Conservation (phyloP, 2,797 vertebrate genomes). For the Dryobates pubescens region DNA sequence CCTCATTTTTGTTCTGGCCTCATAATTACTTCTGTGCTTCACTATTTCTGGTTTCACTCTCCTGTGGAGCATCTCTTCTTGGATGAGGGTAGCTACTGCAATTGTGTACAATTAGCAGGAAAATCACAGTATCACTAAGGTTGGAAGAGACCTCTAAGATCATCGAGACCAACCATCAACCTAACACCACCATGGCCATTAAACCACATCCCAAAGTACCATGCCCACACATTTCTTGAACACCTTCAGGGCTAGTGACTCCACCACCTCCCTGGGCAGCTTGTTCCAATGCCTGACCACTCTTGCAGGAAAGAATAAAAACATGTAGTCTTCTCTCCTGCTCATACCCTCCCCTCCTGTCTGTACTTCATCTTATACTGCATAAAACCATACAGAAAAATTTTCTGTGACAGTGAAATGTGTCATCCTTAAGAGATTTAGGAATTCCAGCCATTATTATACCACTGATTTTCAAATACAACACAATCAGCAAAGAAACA, state of each 20-base stretch:
- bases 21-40: not conserved
- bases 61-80: accelerated
- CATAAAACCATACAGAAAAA: not conserved
- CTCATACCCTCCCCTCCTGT: not conserved
- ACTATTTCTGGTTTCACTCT: not conserved
- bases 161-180: too few species aligned
- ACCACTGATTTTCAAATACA: not conserved
- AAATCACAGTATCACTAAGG: too few species aligned
- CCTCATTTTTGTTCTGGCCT: not conserved
- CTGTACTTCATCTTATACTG: not conserved
- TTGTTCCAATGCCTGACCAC: too few species aligned
- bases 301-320: not conserved
- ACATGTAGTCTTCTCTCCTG: not conserved
- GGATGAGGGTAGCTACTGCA: not conserved
- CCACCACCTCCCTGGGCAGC: too few species aligned
- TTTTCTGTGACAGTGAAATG: not conserved
- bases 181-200: too few species aligned
- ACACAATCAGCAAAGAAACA: not conserved
- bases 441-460: not conserved
- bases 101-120: not conserved
- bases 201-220: too few species aligned
- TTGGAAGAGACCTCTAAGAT: too few species aligned
- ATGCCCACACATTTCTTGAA: too few species aligned
- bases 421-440: not conserved
- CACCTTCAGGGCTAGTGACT: too few species aligned